Evolutionary conservation across 2,888 invertebrate genomes (phyloP), one percentile per base, ranked within the genome.

Genomic region (Apodemia zela): DNA sequence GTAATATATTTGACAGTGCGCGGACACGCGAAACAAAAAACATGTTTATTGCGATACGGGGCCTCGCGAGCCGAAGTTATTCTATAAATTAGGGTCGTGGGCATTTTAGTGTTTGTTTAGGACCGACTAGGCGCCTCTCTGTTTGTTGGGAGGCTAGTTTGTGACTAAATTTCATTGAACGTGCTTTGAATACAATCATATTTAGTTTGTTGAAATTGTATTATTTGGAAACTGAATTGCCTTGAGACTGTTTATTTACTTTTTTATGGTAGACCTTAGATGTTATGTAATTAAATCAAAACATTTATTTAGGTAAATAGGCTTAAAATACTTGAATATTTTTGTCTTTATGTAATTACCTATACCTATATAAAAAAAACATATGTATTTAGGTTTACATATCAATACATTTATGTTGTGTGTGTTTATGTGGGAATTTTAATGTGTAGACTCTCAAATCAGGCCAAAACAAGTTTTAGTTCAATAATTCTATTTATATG

Each of bases 1-100:
- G 89, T 90, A 91, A 91, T 90, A 91, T 90, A 91, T 91, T 90
- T 90, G 91, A 90, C 91, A 89, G 90, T 84, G 88, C 89, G 89
- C 89, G 89, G 90, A 91, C 90, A 89, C 82, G 89, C 88, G 87
- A 89, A 87, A 89, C 90, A 91, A 90, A 90, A 91, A 91, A 90
- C 89, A 89, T 87, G 89, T 90, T 90, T 90, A 89, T 89, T 87
- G 89, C 88, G 82, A 85, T 83, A 81, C 79, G 80, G 78, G 78
- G 74, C 70, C 77, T 75, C 73, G 71, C 70, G 75, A 80, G 79
- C 78, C 78, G 75, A 74, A 74, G 73, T 63, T 75, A 74, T 77
- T 77, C 81, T 84, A 85, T 87, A 85, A 85, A 85, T 87, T 85
- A 84, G 81, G 76, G 75, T 72, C 75, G 76, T 76, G 68, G 73